A percentile compares a stretch with the other conserved stretches of the same genome.
Evolutionary conservation across 1,140 invertebrate species (phyloP).

Genomic region (Neodiprion fabricii): DNA sequence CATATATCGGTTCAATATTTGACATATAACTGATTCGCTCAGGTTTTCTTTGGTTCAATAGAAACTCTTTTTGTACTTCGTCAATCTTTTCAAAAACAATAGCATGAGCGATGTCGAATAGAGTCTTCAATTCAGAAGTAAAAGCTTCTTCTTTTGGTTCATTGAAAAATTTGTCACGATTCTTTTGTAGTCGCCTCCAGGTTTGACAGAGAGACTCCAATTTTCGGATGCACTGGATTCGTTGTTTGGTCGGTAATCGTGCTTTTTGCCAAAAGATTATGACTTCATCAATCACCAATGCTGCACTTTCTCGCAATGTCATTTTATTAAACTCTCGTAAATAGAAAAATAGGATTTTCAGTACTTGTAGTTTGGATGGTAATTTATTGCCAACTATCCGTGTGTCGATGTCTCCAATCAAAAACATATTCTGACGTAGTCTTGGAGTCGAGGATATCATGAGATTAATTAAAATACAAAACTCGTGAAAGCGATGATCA

Average conservation of each 20-base stretch:
- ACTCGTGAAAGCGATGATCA: too few species aligned
- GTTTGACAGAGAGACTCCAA: background rate
- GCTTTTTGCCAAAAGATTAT: conserved; percentile 14
- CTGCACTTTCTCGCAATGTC: background rate
- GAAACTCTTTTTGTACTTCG: conserved; percentile 20
- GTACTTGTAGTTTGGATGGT: background rate
- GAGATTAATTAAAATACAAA: background rate
- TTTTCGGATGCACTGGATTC: conserved; percentile 10
- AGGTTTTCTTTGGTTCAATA: conserved; percentile 22
- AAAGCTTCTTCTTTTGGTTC: conserved; percentile 18
- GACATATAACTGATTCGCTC: conserved; percentile 24
- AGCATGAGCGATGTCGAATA: conserved; percentile 17
- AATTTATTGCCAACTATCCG: conserved; percentile 48
- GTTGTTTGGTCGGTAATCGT: background rate
- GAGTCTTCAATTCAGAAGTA: background rate
- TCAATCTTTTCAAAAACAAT: conserved; percentile 14
- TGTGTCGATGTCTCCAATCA: background rate
- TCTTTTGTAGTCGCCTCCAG: conserved; percentile 1
- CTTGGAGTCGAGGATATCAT: conserved; percentile 19
- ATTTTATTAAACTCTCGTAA: background rate
- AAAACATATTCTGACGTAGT: conserved; percentile 60
- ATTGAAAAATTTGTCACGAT: too few species aligned
- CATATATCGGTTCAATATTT: conserved; percentile 1
- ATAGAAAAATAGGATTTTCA: conserved; percentile 9
- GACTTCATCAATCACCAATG: conserved; percentile 1